Evolutionary conservation across 2,797 vertebrate species (phyloP).

Genomic region (Gymnothorax reevesii): DNA sequence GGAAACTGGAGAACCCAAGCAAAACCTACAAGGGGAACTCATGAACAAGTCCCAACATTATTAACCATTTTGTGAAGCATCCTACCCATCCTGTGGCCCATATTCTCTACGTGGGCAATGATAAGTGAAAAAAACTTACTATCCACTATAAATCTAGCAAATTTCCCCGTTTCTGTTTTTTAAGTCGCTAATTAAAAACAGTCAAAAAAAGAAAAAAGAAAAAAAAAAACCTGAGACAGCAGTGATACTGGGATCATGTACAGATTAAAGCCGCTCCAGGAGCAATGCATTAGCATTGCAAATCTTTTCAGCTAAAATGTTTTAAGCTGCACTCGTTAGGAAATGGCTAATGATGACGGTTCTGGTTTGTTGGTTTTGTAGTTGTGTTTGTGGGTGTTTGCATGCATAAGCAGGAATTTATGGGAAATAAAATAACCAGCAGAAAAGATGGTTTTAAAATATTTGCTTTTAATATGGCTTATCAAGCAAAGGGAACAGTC

Average conservation of each 20-base stretch:
- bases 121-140: not conserved
- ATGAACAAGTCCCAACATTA: too few relatives aligned
- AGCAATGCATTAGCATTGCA: conserved; percentile 30
- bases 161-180: conserved; percentile 9
- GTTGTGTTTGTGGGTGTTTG: not conserved
- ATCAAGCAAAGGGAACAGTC: conserved; percentile 45
- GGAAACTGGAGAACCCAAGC: too few relatives aligned
- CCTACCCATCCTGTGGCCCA: not conserved
- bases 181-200: conserved; percentile 35
- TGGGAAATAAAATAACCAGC: not conserved
- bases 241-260: conserved; percentile 30
- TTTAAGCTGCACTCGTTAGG: conserved; percentile 7
- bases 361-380: not conserved
- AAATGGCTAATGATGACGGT: conserved; percentile 1
- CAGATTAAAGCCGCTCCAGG: conserved; percentile 21
- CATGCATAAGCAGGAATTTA: not conserved
- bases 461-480: conserved; percentile 16
- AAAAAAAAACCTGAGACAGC: conserved; percentile 12
- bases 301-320: conserved; percentile 12
- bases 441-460: conserved; percentile 1
- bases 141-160: not conserved
- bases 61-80: not conserved
- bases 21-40: too few relatives aligned
- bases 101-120: not conserved
- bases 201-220: not conserved